Base-by-base conservation (phyloP, 2,888 invertebrate species). In the Caenorhabditis japonica region DNA sequence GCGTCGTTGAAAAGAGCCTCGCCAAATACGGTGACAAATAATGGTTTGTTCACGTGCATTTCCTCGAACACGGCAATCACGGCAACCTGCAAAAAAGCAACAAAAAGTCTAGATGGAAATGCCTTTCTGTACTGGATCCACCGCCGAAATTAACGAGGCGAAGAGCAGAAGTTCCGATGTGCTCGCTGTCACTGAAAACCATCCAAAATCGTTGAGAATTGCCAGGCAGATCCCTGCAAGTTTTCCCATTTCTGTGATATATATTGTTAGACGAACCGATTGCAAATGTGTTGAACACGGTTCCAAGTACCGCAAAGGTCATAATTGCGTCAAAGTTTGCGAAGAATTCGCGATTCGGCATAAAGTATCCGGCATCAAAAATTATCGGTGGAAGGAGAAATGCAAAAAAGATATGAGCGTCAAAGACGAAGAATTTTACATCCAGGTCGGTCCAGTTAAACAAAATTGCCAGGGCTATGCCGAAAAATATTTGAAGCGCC, bases 381-480 rank as follows among this genome's bases (percentile, higher is more conserved):
- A 99, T 97, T 85, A 99, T 97, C 41, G 97, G 97, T 38, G 97
- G 97, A 85, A 99, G 91, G 93, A 97, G 94, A 89, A 94, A 96
- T 80, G 97, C 92, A 91, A 97, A 97, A 91, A 97, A 97, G 12
- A 94, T 94, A 88, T 94, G 93, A 41, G 76, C 60, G 44, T 79
- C 79, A 34, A 79, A 58, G 7, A 33, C 34, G 46, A 53, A 71
- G 38, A 41, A 61, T 39, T 44, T 33, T 7, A 15, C 10, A 33
- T 52, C 23, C 0, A 61, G 17, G 0, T 25, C 30, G 13, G 36
- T 34, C 1, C 25, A n/a, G 30, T 33, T 13, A 30, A 61, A 61
- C 1, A 61, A 8, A 3, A 8, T 15, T 4, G 55, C 55, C 2
- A 64, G 38, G 0, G n/a, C 15, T 0, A 64, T 8, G 1, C 64